Conservation (phyloP, 2,113 vertebrate species). For the Hippocampus guttulatus region DNA sequence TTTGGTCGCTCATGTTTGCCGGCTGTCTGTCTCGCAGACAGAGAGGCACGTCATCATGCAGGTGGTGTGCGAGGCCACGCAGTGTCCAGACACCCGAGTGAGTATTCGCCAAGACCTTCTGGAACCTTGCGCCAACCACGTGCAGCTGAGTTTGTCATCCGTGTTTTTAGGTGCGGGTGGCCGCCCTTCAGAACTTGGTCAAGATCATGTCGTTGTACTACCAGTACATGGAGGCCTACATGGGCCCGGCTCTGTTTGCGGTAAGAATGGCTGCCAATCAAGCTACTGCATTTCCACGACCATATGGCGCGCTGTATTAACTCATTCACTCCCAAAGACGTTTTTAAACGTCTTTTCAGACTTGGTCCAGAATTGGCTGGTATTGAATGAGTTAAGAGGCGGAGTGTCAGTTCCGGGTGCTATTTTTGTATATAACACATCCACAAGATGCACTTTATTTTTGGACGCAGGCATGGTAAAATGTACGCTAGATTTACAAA, state of each 20-base stretch:
- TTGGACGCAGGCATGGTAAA: no score
- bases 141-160: neutral
- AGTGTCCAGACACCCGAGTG: slow-evolving; percentile 95
- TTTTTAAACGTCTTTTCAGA: no score
- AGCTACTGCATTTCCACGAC: neutral
- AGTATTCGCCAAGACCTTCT: slow-evolving; percentile 46
- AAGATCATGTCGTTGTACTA: slow-evolving; percentile 99
- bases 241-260: slow-evolving; percentile 96
- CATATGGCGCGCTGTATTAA: no score
- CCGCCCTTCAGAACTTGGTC: slow-evolving; percentile 95
- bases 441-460: no score
- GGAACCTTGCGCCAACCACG: neutral
- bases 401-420: no score
- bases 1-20: slow-evolving; percentile 3
- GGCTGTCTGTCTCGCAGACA: slow-evolving; percentile 68
- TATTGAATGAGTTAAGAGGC: no score
- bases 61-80: slow-evolving; percentile 97
- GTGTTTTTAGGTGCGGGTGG: slow-evolving; percentile 85
- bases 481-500: no score
- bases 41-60: slow-evolving; percentile 99
- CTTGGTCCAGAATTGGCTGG: no score
- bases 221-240: slow-evolving; percentile 98
- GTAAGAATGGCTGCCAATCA: slow-evolving; percentile 67
- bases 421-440: no score
- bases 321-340: no score